phyloP scores from a whole-genome alignment of 2,113 vertebrate species.

The Syrmaticus mikado region DNA sequence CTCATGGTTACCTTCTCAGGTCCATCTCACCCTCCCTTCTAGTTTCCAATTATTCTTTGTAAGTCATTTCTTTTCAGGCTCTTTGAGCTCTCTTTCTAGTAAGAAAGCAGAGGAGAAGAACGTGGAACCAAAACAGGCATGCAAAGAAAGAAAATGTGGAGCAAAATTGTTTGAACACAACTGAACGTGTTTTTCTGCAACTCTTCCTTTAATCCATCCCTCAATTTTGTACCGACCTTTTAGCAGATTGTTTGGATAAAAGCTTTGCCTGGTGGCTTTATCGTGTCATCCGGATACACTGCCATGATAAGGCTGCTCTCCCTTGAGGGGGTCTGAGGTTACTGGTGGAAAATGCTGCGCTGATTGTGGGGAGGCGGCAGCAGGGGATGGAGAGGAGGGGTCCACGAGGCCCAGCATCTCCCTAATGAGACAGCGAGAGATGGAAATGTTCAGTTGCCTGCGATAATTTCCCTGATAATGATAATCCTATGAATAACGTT shows the following conservation, averaged over 20 bases:
- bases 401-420: not conserved
- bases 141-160: not conserved
- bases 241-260: not conserved
- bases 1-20: not conserved
- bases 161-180: not conserved
- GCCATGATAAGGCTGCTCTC: not conserved
- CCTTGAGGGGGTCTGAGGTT: not conserved
- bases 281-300: not conserved
- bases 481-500: not conserved
- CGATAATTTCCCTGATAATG: not conserved
- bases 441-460: not conserved
- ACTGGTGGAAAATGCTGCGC: not conserved
- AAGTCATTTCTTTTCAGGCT: not conserved
- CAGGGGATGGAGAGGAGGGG: not conserved
- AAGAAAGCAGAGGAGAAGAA: not conserved
- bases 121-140: not conserved
- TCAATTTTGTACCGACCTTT: not conserved
- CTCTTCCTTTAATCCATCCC: not conserved
- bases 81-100: not conserved
- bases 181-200: not conserved
- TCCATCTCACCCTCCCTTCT: not conserved
- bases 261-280: not conserved
- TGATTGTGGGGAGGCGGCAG: accelerated
- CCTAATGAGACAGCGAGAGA: not conserved
- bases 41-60: not conserved